These are phyloP conservation scores for Griposia aprilina DNA, from an alignment of 2,888 invertebrate species.

Conservation along the genomic window DNA sequence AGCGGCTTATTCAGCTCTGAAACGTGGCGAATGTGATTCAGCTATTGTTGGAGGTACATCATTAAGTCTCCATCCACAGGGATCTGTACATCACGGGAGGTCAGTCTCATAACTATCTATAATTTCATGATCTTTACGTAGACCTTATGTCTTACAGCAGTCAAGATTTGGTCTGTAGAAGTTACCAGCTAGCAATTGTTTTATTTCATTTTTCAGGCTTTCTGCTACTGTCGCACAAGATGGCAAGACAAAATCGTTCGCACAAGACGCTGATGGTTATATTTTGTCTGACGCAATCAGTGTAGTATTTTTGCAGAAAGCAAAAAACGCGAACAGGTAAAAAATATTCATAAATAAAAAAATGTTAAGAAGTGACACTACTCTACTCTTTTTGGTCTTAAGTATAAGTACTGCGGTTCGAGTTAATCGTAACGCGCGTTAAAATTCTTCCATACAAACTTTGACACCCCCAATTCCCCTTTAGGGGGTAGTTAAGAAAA, in stretches of 20 bases:
- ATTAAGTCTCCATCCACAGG: slow-evolving; percentile 90
- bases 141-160: background rate
- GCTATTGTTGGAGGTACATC: slow-evolving; percentile 92
- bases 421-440: too few species aligned
- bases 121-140: background rate
- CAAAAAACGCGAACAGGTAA: slow-evolving; percentile 18
- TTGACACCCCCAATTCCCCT: too few species aligned
- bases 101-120: background rate
- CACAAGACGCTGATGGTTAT: slow-evolving; percentile 17
- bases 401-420: too few species aligned
- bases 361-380: too few species aligned
- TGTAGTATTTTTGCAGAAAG: slow-evolving; percentile 23
- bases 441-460: too few species aligned
- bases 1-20: slow-evolving; percentile 69
- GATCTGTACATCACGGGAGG: slow-evolving; percentile 79
- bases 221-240: slow-evolving; percentile 7
- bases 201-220: background rate
- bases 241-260: slow-evolving; percentile 20
- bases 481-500: too few species aligned
- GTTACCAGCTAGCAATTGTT: background rate
- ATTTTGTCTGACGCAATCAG: slow-evolving; percentile 17
- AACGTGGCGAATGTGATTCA: slow-evolving; percentile 79
- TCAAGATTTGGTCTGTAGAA: background rate
- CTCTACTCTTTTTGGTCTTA: too few species aligned
- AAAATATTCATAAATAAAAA: background rate